Conservation (phyloP, 2,888 invertebrate genomes). For the Conomelus anceps region DNA sequence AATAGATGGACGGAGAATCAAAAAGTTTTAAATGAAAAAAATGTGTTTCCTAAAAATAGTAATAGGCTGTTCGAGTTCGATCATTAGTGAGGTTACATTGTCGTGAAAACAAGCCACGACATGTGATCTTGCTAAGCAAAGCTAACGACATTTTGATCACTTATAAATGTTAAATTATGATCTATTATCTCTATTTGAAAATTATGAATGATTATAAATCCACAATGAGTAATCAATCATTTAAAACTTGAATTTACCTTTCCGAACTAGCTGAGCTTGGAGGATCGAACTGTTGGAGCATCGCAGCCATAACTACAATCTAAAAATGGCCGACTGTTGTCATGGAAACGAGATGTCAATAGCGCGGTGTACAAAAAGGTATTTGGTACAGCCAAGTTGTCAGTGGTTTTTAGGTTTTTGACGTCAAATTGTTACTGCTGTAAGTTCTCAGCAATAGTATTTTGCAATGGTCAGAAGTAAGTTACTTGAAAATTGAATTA, state of each 20-base stretch:
- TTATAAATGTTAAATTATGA: not conserved
- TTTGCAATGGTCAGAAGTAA: not conserved
- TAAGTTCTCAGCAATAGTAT: not conserved
- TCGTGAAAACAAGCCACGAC: not conserved
- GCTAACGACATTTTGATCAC: not conserved
- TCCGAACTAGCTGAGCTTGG: conserved; percentile 88
- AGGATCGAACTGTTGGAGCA: conserved; percentile 55
- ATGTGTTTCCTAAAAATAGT: not conserved
- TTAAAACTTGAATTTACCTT: conserved; percentile 56
- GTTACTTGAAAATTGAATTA: not conserved
- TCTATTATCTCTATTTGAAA: not conserved
- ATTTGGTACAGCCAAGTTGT: not conserved
- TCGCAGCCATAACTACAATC: conserved; percentile 34
- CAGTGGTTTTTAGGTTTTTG: not conserved
- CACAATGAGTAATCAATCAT: not conserved
- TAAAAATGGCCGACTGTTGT: not conserved
- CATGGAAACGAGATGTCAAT: not conserved
- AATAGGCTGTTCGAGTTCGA: not conserved
- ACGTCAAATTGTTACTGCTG: not conserved
- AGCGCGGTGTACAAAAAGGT: not conserved
- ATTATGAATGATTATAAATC: not conserved
- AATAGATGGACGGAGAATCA: not conserved
- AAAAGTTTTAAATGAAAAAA: not conserved
- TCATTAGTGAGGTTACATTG: not conserved
- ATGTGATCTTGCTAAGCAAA: not conserved